Base-by-base conservation (phyloP, 2,113 vertebrate genomes). In the Trogon melanurus region DNA sequence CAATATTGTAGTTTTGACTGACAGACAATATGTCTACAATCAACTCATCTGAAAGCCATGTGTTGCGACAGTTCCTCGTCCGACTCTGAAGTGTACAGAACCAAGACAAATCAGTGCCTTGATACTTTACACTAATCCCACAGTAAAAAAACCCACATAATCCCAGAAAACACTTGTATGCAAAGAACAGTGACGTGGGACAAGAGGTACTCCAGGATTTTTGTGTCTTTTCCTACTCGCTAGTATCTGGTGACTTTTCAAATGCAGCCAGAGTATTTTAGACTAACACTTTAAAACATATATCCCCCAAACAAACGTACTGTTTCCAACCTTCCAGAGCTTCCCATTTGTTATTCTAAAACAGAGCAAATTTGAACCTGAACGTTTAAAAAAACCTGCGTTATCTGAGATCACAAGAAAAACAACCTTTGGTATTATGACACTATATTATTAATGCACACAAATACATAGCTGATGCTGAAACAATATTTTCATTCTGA, bases 11-110 rank as follows among this genome's bases (percentile, higher is more conserved):
- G 83, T 95, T 94, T 93, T 96, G 91, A 94, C 91, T 96, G 95
- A 93, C 91, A 91, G 94, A 96, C 95, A 96, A 96, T 96, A 95
- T 95, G 93, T 95, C 91, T 94, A 93, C 93, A 92, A 92, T 97
- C 91, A 95, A 91, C 93, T 96, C 74, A 60, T 64, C 79, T 62
- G 70, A 96, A 50, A 95, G 95, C 95, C 87, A 91, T 97, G 96
- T 97, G 95, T 79, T 97, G 89, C 22, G 2, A 90, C 88, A 94
- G 80, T 81, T 89, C 76, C 93, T 91, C 91, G 92, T 95, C 96
- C 91, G 26, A 88, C 78, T 95, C 93, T 36, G 22, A 6, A 57
- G 64, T 3, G 47, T 51, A 84, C 41, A 65, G 76, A 81, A 81
- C 44, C 1, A 8, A 92, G 95, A 84, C 5, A 5, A 95, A 90